Evolutionary conservation across 1,140 invertebrate species (phyloP).

Genomic region (Macrobrachium nipponense): DNA sequence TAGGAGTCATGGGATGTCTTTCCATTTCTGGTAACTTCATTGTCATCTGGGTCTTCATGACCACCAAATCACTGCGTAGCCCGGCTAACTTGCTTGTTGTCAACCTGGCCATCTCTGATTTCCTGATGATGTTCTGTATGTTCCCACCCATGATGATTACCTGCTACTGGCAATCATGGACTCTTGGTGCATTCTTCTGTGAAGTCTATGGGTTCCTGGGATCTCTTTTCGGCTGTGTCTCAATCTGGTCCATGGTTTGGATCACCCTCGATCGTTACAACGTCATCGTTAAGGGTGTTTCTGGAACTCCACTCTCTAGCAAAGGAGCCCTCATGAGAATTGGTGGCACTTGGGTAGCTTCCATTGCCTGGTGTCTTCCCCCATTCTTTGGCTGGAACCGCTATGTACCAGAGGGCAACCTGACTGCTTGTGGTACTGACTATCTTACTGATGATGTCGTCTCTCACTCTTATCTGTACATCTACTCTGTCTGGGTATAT

Average conservation of each 20-base stretch:
- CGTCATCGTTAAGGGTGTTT: conserved; percentile 5
- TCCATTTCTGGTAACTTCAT: background rate
- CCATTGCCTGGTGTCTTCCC: background rate
- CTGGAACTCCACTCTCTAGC: background rate
- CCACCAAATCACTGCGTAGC: background rate
- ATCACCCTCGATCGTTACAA: conserved; percentile 12
- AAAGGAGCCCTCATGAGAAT: background rate
- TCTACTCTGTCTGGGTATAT: background rate
- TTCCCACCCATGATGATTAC: background rate
- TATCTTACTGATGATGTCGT: background rate
- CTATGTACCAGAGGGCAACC: background rate
- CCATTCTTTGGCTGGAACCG: conserved; percentile 8
- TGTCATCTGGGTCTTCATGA: conserved; percentile 1
- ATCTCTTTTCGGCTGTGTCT: background rate
- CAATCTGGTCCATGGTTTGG: background rate
- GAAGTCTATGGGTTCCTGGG: background rate
- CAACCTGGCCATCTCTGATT: background rate
- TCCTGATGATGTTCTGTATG: conserved; percentile 1
- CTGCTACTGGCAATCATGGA: background rate
- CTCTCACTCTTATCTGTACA: background rate
- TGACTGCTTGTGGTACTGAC: conserved; percentile 6
- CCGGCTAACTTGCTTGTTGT: background rate
- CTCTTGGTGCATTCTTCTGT: background rate
- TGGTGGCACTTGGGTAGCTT: background rate
- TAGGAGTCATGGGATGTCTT: background rate